Percentiles rank a stretch among this genome's conserved stretches.
Evolutionary conservation across 30 jellyfish, hydroid and myxozoan genomes (phyloP).

Genomic region (Hydractinia echinata): DNA sequence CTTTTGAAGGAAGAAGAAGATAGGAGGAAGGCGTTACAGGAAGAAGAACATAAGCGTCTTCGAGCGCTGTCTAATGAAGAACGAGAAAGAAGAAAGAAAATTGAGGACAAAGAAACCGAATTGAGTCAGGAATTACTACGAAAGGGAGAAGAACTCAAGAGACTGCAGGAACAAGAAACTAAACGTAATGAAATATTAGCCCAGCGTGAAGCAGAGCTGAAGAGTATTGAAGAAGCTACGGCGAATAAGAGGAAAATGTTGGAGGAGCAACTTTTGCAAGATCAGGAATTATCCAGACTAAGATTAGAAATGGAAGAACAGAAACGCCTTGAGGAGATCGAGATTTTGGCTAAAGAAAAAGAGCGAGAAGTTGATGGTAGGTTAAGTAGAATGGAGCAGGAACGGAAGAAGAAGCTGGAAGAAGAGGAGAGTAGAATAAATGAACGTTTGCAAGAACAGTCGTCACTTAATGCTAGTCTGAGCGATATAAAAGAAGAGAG

Average conservation of each 20-base stretch:
- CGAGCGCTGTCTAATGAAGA: conserved; percentile 20
- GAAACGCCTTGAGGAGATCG: conserved; percentile 12
- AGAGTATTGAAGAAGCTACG: conserved; percentile 24
- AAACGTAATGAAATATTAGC: conserved; percentile 1
- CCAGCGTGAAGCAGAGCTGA: conserved; percentile 16
- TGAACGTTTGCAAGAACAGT: conserved; percentile 31
- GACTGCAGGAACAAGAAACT: conserved; percentile 2
- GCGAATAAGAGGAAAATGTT: background rate
- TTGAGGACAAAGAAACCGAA: conserved; percentile 4
- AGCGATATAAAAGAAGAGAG: background rate
- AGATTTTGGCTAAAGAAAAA: conserved; percentile 23
- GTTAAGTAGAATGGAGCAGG: background rate
- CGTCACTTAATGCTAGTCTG: conserved; percentile 30
- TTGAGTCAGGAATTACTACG: background rate
- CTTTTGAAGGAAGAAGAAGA: conserved; percentile 8
- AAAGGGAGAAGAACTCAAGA: conserved; percentile 24
- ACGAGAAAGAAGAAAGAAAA: conserved; percentile 14
- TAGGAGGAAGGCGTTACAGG: conserved; percentile 1
- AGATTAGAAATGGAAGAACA: background rate
- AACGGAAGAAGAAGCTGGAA: conserved; percentile 22
- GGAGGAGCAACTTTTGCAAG: background rate
- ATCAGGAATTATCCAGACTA: background rate
- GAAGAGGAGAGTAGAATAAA: conserved; percentile 1
- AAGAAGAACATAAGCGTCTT: conserved; percentile 10
- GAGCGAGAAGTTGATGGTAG: background rate